Percentiles rank a stretch among this genome's conserved stretches.
Conservation (phyloP, 2,113 vertebrate species). For the Oncorhynchus clarkii region DNA sequence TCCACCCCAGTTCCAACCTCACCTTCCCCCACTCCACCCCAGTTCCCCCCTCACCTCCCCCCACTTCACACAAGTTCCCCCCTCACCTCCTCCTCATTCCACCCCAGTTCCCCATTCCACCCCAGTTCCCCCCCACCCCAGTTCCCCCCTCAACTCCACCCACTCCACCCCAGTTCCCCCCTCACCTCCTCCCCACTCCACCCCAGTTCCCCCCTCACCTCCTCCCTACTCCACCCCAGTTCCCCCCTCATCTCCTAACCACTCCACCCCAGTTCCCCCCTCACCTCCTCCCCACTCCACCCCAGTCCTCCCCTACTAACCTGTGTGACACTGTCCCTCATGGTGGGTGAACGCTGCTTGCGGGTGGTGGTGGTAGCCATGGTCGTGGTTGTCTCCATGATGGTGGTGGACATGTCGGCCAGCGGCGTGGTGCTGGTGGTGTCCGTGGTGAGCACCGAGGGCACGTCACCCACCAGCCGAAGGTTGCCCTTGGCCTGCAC, state of each 20-base stretch:
- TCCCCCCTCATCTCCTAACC: not conserved
- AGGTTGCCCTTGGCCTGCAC: slow-evolving; percentile 88
- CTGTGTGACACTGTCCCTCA: slow-evolving; percentile 89
- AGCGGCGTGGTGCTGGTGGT: slow-evolving; percentile 88
- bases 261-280: not conserved
- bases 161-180: no score
- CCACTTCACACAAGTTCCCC: not conserved
- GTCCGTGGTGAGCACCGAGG: slow-evolving; percentile 87
- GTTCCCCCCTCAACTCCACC: not conserved
- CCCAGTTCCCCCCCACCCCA: not conserved
- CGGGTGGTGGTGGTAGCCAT: slow-evolving; percentile 92
- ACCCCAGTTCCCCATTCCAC: not conserved
- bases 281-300: not conserved
- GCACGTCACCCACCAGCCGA: slow-evolving; percentile 87
- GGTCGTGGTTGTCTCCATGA: slow-evolving; percentile 93
- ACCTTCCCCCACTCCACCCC: not conserved
- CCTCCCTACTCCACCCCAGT: not conserved
- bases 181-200: not conserved
- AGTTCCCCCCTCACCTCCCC: not conserved
- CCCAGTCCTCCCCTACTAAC: slow-evolving; percentile 60
- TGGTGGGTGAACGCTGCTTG: slow-evolving; percentile 87
- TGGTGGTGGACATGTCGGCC: slow-evolving; percentile 92
- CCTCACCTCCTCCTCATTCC: not conserved
- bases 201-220: no score
- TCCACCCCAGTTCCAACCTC: not conserved